Conservation (phyloP, 2,888 invertebrate species). For the Cephalotes varians region DNA sequence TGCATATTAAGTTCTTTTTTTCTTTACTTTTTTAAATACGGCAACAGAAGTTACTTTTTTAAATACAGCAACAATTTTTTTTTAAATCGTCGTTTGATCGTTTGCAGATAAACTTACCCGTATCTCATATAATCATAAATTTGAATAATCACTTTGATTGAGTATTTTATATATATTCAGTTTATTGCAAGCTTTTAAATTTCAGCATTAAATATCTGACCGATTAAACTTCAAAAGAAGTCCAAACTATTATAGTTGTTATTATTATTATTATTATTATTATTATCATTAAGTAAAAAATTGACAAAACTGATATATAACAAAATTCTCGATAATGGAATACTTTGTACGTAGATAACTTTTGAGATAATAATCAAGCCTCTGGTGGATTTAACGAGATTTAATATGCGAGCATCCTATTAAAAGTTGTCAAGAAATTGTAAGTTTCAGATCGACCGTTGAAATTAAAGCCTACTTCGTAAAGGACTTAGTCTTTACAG, state of each 20-base stretch:
- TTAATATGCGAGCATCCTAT: conserved; percentile 25
- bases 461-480: conserved; percentile 39
- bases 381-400: conserved; percentile 18
- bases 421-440: conserved; percentile 46
- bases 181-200: neutral
- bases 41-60: neutral
- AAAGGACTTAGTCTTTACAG: conserved; percentile 35
- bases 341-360: neutral
- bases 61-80: neutral
- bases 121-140: neutral
- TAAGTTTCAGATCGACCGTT: conserved; percentile 35
- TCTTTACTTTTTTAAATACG: neutral
- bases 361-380: conserved; percentile 24
- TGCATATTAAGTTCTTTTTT: conserved; percentile 17
- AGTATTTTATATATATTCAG: neutral
- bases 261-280: neutral
- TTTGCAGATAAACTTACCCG: neutral
- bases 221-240: neutral
- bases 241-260: neutral
- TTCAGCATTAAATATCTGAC: neutral
- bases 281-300: conserved; percentile 1
- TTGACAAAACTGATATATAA: neutral
- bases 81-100: no score
- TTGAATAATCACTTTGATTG: neutral
- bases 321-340: neutral